Evolutionary conservation across 2,797 vertebrate species (phyloP).

Genomic region (Podargus strigoides): DNA sequence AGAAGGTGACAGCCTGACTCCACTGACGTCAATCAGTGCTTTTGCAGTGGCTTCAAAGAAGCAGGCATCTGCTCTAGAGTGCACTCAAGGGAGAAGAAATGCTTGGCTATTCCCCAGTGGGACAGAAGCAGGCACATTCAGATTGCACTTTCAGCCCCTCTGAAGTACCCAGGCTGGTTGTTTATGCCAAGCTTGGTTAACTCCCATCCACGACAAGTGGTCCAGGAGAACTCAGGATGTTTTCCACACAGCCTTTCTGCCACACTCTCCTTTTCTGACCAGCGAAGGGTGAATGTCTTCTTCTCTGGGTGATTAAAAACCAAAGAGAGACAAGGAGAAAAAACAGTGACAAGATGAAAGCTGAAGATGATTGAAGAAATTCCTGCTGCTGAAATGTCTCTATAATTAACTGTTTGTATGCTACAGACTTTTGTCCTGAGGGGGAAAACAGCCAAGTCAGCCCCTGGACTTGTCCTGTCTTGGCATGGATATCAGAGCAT

Average conservation of each 20-base stretch:
- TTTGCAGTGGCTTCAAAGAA: neutral
- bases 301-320: neutral
- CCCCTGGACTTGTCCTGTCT: neutral
- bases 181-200: neutral
- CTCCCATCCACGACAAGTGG: neutral
- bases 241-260: neutral
- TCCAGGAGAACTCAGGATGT: rapidly evolving
- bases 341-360: neutral
- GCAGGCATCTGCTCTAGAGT: neutral
- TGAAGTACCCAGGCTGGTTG: neutral
- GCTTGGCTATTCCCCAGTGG: neutral
- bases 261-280: neutral
- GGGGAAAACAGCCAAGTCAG: neutral
- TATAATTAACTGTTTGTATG: neutral
- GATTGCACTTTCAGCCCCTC: neutral
- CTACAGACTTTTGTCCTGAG: neutral
- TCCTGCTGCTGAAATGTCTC: neutral
- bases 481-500: neutral
- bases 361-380: neutral
- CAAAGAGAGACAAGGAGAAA: neutral
- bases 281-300: neutral
- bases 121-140: rapidly evolving
- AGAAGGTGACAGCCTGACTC: neutral
- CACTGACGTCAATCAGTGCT: neutral
- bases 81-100: neutral